phyloP scores from a whole-genome alignment of 2,113 vertebrate species.

The Hylia prasina region DNA sequence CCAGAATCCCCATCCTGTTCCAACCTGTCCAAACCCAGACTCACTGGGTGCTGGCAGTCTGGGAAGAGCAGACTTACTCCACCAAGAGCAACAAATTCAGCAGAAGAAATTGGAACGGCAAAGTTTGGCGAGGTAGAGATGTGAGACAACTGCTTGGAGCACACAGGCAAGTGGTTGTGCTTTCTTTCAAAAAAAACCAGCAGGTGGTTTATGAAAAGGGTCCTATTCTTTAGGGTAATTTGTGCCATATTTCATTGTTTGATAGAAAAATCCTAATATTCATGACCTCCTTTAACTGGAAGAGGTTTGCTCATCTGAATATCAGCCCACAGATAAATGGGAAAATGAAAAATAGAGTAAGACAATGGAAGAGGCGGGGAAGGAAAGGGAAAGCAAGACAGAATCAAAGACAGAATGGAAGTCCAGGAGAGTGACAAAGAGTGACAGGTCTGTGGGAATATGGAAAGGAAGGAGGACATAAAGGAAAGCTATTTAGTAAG shows the following conservation, averaged over 20 bases:
- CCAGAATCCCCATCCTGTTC: slow-evolving; percentile 27
- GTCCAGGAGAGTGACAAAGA: slow-evolving; percentile 19
- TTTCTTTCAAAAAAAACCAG: slow-evolving; percentile 38
- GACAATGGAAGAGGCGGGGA: not conserved
- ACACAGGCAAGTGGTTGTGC: slow-evolving; percentile 5
- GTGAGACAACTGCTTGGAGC: slow-evolving; percentile 41
- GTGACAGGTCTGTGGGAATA: not conserved
- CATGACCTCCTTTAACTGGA: slow-evolving; percentile 51
- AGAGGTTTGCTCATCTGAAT: slow-evolving; percentile 45
- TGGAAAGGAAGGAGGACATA: not conserved
- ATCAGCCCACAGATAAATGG: slow-evolving; percentile 24
- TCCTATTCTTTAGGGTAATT: slow-evolving; percentile 52
- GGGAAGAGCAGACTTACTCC: not conserved
- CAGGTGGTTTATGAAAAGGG: slow-evolving; percentile 61
- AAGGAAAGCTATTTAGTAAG: slow-evolving; percentile 8
- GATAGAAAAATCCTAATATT: slow-evolving; percentile 51
- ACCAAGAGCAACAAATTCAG: not conserved
- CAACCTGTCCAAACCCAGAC: slow-evolving; percentile 27
- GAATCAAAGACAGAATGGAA: slow-evolving; percentile 14
- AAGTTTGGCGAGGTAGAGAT: slow-evolving; percentile 17
- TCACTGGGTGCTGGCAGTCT: not conserved
- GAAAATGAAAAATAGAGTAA: slow-evolving; percentile 28
- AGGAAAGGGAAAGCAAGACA: not conserved
- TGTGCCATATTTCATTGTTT: slow-evolving; percentile 63
- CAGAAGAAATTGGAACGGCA: not conserved